These are phyloP conservation scores for Micrasema longulum DNA, from an alignment of 1,140 invertebrate species.

Conservation along the genomic window DNA sequence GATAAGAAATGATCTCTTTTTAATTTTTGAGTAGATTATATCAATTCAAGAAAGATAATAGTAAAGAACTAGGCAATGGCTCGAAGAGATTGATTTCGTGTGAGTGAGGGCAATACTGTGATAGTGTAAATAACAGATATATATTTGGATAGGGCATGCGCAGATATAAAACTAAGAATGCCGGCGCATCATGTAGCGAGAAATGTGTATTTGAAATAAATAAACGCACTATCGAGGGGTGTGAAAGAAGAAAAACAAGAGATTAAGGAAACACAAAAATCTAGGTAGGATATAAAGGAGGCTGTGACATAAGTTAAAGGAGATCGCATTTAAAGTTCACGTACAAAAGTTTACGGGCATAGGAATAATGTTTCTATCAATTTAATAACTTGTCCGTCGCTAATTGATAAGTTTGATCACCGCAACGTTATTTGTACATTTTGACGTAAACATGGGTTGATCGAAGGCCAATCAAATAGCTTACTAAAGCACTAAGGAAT, in stretches of 20 bases:
- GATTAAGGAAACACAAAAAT: conserved; percentile 49
- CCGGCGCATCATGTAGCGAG: conserved; percentile 25
- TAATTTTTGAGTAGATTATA: no score
- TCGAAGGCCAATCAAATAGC: not conserved
- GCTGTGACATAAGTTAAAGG: conserved; percentile 55
- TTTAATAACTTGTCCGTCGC: conserved; percentile 2
- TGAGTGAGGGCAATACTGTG: conserved; percentile 51
- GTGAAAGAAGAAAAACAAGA: conserved; percentile 43
- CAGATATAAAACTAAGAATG: conserved; percentile 7
- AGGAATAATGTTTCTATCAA: conserved; percentile 48
- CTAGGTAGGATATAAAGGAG: conserved; percentile 54
- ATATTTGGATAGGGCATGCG: conserved; percentile 40
- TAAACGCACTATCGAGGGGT: conserved; percentile 53
- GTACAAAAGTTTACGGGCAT: conserved; percentile 52
- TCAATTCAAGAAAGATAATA: no score
- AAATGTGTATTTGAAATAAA: conserved; percentile 51
- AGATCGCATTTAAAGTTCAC: conserved; percentile 52
- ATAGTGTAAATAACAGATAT: conserved; percentile 54
- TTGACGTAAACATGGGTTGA: conserved; percentile 6
- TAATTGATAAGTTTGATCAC: not conserved
- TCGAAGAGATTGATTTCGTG: conserved; percentile 12
- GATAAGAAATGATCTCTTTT: no score
- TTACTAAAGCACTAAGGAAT: no score
- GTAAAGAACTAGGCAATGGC: no score
- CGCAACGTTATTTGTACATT: conserved; percentile 5